Conservation (phyloP, 2,797 vertebrate species). For the Arremon aurantiirostris region DNA sequence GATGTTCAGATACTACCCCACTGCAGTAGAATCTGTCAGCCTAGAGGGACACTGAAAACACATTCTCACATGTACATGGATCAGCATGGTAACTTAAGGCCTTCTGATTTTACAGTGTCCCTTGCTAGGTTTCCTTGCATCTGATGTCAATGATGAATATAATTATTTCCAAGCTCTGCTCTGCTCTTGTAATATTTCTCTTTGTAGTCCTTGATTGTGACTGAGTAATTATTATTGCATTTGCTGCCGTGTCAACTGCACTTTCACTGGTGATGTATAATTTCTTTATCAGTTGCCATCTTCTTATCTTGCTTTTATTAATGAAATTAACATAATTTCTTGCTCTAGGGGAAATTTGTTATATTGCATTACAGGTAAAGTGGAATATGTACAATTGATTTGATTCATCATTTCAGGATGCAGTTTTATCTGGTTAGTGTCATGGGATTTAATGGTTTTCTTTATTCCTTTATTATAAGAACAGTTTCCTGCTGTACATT, state of each 20-base stretch:
- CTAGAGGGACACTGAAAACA: neutral
- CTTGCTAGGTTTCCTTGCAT: neutral
- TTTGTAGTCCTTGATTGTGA: neutral
- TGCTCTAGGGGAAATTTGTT: neutral
- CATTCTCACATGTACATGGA: accelerated
- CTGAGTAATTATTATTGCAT: neutral
- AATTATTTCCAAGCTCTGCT: neutral
- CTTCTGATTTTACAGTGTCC: neutral
- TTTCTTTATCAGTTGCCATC: neutral
- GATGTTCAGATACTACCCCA: neutral
- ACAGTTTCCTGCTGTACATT: neutral
- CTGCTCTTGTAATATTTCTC: neutral
- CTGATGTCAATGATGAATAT: neutral
- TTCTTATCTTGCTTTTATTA: neutral
- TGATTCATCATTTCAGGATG: neutral
- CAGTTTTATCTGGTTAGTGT: neutral
- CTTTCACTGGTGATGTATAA: neutral
- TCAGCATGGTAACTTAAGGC: neutral
- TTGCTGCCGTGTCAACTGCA: neutral
- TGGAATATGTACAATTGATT: neutral
- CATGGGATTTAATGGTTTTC: neutral
- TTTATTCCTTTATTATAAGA: neutral
- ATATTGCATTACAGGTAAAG: neutral
- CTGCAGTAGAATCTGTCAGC: neutral
- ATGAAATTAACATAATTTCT: neutral